Base-by-base conservation (phyloP, 2,797 vertebrate genomes). In the Perodicticus potto region DNA sequence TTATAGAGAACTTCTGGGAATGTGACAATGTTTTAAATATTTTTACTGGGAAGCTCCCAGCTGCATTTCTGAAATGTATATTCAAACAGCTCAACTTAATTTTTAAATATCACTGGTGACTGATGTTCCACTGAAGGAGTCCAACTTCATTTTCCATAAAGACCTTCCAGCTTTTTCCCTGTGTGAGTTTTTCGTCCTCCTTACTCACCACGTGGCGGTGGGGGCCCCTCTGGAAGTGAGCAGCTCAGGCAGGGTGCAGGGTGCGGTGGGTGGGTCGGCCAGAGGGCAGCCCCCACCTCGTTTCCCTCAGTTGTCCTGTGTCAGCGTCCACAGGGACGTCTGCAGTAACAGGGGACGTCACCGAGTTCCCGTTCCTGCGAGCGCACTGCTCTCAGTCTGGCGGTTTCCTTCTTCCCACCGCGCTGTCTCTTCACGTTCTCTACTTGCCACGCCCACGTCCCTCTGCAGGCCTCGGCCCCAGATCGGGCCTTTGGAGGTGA, bases 61-160 rank as follows among this genome's bases (percentile, higher is more conserved):
- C 78, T 67, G 7, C 45, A 23, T 72, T 93, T 94, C 78, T 96
- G 86, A 86, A 83, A 59, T 67, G 74, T 25, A 70, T 40, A 59
- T 65, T 70, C 72, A 45, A 91, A 74, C n/a, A 10, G 59, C 93
- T 37, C 32, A 69, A 84, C 87, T 80, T n/a, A 7, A 29, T 22
- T 20, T 81, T 86, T 57, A 91, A 92, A 89, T 57, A 78, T 83
- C 83, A 5, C 94, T 94, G 91, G 86, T 94, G 88, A 74, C 78
- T 57, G 57, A 12, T 82, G 29, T 45, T 82, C 93, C 86, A 72
- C 55, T 34, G 1, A 29, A 0, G 1, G 22, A 32, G 40, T 40
- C 93, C 95, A 95, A 25, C 25, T 86, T 7, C 37, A 32, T 85
- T 96, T 95, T 96, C 97, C 89, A 78, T 29, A n/a, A 40, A 74